Evolutionary conservation across 2,888 invertebrate species (phyloP).

Genomic region (Rhamnusium bicolor): DNA sequence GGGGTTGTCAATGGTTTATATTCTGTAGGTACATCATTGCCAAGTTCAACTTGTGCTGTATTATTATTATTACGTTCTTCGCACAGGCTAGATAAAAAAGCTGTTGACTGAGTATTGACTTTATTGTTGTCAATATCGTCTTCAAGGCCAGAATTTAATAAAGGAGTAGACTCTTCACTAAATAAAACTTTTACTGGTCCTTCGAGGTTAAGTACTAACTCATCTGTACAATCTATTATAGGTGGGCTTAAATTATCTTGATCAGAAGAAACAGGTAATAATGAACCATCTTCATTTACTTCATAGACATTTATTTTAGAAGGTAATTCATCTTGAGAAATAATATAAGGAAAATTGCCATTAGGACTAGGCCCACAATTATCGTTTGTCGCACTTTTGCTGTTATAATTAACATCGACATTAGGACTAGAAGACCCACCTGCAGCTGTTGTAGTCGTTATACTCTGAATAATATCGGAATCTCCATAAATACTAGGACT

Average conservation of each 20-base stretch:
- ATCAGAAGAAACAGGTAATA: neutral
- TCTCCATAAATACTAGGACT: neutral
- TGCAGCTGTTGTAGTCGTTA: neutral
- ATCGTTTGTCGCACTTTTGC: neutral
- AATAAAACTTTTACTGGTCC: neutral
- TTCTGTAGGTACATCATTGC: neutral
- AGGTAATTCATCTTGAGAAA: neutral
- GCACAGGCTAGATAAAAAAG: neutral
- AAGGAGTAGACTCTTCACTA: neutral
- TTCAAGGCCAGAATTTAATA: neutral
- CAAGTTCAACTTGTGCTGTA: neutral
- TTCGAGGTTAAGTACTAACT: neutral
- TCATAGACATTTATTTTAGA: neutral
- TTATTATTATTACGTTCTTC: neutral
- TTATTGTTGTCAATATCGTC: neutral
- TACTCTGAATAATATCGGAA: neutral
- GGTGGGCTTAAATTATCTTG: neutral
- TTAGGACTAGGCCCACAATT: neutral
- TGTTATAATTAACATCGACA: neutral
- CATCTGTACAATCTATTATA: neutral
- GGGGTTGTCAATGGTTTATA: neutral
- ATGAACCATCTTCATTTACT: slow-evolving; percentile 1
- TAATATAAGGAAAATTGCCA: neutral
- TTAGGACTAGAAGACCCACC: neutral
- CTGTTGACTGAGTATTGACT: neutral